These are phyloP conservation scores for Apteryx owenii DNA, from an alignment of 2,113 vertebrate species.

Conservation along the genomic window DNA sequence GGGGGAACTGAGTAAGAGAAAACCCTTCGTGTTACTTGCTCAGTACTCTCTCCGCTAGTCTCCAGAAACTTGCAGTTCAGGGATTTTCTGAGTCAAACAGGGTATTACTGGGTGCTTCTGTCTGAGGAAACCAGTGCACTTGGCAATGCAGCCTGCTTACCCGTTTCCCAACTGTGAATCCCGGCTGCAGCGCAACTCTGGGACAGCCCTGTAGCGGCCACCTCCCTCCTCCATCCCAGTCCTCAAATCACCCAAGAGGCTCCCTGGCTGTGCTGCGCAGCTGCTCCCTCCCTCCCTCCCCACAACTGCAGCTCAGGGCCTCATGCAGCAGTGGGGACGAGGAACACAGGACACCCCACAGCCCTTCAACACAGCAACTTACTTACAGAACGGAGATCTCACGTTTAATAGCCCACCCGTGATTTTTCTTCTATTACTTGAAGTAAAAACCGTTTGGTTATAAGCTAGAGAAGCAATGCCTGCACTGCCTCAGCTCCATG, in stretches of 20 bases:
- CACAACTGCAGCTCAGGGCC: neutral
- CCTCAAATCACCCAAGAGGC: neutral
- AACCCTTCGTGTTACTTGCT: too few relatives aligned
- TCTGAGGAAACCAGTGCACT: neutral
- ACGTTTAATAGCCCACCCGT: too few relatives aligned
- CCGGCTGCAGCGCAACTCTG: neutral
- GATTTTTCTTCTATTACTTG: neutral
- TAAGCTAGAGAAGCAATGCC: neutral
- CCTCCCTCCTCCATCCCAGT: neutral
- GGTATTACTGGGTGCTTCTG: neutral
- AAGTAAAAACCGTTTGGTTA: neutral
- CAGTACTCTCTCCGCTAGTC: neutral
- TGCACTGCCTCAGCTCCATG: neutral
- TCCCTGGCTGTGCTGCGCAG: too few relatives aligned
- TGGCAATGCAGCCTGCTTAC: neutral
- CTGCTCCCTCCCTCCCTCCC: neutral
- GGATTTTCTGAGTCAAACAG: neutral
- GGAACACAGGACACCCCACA: fast-evolving
- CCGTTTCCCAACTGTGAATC: neutral
- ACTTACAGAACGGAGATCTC: neutral
- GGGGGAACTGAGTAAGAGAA: neutral
- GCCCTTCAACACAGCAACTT: fast-evolving
- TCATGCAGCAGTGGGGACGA: fast-evolving
- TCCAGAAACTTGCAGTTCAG: neutral
- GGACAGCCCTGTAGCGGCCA: neutral